Evolutionary conservation across 2,797 vertebrate genomes (phyloP).

Genomic region (Todus mexicanus): DNA sequence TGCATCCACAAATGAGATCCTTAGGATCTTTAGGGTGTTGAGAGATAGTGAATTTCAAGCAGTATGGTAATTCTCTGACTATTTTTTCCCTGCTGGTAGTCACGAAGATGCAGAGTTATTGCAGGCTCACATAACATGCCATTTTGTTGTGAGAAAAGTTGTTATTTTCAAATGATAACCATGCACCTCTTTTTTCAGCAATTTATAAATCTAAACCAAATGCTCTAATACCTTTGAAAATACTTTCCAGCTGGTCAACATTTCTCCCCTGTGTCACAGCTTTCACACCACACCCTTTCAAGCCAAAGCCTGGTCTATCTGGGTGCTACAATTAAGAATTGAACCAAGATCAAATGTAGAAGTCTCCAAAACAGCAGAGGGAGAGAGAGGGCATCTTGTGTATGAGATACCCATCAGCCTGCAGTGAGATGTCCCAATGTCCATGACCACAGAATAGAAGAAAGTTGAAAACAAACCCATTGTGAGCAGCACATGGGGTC

Average conservation of each 20-base stretch:
- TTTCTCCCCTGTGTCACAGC: neutral
- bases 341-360: neutral
- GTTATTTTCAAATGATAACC: neutral
- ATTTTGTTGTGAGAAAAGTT: neutral
- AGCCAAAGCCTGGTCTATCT: neutral
- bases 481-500: neutral
- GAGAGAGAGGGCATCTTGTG: accelerated
- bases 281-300: neutral
- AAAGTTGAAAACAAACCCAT: neutral
- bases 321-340: neutral
- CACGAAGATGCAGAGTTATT: neutral
- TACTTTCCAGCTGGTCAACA: accelerated
- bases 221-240: neutral
- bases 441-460: neutral
- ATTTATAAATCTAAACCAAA: neutral
- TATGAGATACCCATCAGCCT: accelerated
- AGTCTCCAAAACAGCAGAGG: neutral
- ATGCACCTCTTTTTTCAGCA: neutral
- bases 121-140: neutral
- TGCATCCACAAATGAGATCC: neutral
- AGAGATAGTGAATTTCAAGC: neutral
- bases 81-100: neutral
- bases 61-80: neutral
- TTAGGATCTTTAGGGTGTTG: neutral
- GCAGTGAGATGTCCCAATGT: accelerated